Percentiles rank a stretch among this genome's conserved stretches.
phyloP scores from a whole-genome alignment of 1,140 invertebrate species.

The Zaprionus nigranus region DNA sequence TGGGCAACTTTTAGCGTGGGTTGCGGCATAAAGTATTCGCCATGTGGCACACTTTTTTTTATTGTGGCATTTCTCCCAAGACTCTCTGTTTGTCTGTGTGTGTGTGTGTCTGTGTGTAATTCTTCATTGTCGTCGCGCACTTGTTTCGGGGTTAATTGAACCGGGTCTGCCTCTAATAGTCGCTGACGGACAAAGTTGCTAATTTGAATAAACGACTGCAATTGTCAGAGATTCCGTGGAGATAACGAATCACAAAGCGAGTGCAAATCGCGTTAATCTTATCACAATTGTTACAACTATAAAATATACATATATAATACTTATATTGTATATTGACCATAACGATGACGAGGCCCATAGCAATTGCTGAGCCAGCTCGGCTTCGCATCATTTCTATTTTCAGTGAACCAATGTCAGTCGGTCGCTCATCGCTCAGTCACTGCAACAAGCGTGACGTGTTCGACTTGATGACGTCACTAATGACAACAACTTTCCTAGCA shows the following conservation, averaged over 20 bases:
- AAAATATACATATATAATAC: background rate
- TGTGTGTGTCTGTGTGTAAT: conserved; percentile 41
- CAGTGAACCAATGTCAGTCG: conserved; percentile 41
- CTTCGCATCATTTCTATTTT: conserved; percentile 68
- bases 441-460: conserved; percentile 55
- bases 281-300: conserved; percentile 50
- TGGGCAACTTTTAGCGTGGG: conserved; percentile 35
- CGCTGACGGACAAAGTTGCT: conserved; percentile 36
- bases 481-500: conserved; percentile 27
- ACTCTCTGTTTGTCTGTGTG: background rate
- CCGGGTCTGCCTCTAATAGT: conserved; percentile 40
- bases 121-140: conserved; percentile 61
- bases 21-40: conserved; percentile 37
- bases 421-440: conserved; percentile 27
- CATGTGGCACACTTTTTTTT: conserved; percentile 27
- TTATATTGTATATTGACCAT: conserved; percentile 12
- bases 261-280: conserved; percentile 58
- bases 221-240: conserved; percentile 22
- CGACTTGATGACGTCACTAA: conserved; percentile 62
- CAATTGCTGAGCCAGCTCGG: background rate
- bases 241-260: conserved; percentile 17
- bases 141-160: conserved; percentile 75
- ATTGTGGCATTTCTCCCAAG: conserved; percentile 37
- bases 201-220: conserved; percentile 71
- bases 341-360: conserved; percentile 14